Evolutionary conservation across 2,888 invertebrate genomes (phyloP).

Genomic region (Allophyes oxyacanthae): DNA sequence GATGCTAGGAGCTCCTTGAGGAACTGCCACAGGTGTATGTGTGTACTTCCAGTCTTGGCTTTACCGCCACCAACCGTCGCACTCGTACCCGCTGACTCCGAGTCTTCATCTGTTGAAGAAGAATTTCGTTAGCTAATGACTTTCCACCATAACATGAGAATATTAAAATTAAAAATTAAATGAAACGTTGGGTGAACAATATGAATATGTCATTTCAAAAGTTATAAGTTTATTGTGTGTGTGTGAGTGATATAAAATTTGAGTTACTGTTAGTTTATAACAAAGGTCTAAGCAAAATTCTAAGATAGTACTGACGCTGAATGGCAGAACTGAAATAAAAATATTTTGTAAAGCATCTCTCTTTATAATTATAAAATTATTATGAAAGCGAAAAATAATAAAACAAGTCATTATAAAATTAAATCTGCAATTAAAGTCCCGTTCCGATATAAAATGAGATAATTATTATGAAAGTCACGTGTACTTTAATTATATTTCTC

Average conservation of each 20-base stretch:
- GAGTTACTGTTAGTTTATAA: no score
- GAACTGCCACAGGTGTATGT: constrained; percentile 99
- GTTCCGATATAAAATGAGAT: background rate
- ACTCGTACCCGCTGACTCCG: constrained; percentile 82
- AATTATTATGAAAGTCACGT: background rate
- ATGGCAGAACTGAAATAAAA: no score
- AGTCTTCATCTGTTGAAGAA: constrained; percentile 88
- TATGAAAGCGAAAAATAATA: no score
- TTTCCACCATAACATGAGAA: background rate
- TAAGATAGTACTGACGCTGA: no score
- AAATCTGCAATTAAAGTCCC: background rate
- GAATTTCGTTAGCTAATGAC: constrained; percentile 12
- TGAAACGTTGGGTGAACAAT: constrained; percentile 5
- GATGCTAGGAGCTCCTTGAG: constrained; percentile 97
- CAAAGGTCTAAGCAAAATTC: no score
- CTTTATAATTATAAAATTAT: no score
- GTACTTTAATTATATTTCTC: background rate
- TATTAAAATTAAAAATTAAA: constrained; percentile 31
- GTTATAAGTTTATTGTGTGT: no score
- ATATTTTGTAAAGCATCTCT: no score
- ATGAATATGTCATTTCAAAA: no score
- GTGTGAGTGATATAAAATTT: no score
- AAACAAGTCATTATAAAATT: no score
- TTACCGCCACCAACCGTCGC: constrained; percentile 72
- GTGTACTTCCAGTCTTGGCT: constrained; percentile 92